Conservation (phyloP, 2,797 vertebrate species). For the Coendou prehensilis region DNA sequence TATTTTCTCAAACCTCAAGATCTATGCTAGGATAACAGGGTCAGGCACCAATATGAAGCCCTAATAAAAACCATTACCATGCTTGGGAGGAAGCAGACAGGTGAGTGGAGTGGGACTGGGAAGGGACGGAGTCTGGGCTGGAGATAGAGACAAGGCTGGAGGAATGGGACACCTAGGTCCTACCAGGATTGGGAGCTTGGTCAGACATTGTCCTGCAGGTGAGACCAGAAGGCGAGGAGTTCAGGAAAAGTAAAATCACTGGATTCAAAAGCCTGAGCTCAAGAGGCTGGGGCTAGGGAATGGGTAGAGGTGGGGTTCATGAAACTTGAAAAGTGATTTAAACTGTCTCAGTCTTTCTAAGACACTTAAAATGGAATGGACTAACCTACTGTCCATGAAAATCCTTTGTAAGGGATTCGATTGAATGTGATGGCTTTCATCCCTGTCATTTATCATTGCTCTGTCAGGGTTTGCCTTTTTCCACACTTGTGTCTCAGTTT, state of each 20-base stretch:
- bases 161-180: accelerated
- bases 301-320: accelerated
- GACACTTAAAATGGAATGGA: not conserved
- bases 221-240: accelerated
- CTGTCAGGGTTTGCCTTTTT: not conserved
- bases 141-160: not conserved
- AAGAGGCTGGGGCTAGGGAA: accelerated
- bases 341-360: not conserved
- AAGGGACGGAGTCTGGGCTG: not conserved
- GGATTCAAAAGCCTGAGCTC: not conserved
- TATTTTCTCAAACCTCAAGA: not conserved
- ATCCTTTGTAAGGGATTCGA: not conserved
- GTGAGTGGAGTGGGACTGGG: accelerated
- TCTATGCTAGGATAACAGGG: not conserved
- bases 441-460: not conserved
- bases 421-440: not conserved
- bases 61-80: accelerated
- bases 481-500: not conserved
- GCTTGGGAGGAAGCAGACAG: not conserved
- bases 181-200: no score
- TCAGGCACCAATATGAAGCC: not conserved
- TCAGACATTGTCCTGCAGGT: not conserved
- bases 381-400: not conserved
- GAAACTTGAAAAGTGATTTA: not conserved
- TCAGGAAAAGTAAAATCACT: not conserved